A percentile compares a stretch with the other conserved stretches of the same genome.
These are phyloP conservation scores for Seriola rivoliana DNA, from an alignment of 2,113 vertebrate genomes.

Conservation along the genomic window DNA sequence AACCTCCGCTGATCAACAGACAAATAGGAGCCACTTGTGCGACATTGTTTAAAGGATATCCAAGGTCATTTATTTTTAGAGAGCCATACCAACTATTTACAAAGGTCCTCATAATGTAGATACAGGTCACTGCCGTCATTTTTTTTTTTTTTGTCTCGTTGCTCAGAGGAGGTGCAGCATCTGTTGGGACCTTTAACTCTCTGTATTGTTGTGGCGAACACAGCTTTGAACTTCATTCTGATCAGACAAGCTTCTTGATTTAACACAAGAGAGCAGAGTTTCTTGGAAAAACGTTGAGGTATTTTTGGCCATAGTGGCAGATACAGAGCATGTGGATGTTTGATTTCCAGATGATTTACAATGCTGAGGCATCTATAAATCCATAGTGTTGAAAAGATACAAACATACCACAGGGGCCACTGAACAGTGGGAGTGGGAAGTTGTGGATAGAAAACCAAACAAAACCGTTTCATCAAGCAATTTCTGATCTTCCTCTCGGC, in stretches of 20 bases:
- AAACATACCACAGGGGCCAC: slow-evolving; percentile 72
- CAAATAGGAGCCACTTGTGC: slow-evolving; percentile 73
- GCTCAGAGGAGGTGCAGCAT: slow-evolving; percentile 44
- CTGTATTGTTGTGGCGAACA: slow-evolving; percentile 48
- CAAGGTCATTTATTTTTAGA: slow-evolving; percentile 79
- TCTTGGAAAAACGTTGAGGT: slow-evolving; percentile 60
- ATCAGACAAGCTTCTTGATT: slow-evolving; percentile 70
- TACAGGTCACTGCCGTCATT: slow-evolving; percentile 49
- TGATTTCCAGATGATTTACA: slow-evolving; percentile 74
- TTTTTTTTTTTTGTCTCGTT: slow-evolving; percentile 26
- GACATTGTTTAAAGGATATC: slow-evolving; percentile 75
- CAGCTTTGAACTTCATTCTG: slow-evolving; percentile 62
- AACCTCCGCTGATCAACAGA: slow-evolving; percentile 58
- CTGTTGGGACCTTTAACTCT: slow-evolving; percentile 55
- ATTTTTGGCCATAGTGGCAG: slow-evolving; percentile 63
- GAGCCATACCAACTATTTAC: slow-evolving; percentile 68
- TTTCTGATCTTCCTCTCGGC: slow-evolving; percentile 60
- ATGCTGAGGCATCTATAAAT: slow-evolving; percentile 71
- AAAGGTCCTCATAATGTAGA: slow-evolving; percentile 68
- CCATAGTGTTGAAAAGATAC: slow-evolving; percentile 69
- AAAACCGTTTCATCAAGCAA: slow-evolving; percentile 64
- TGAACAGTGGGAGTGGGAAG: slow-evolving; percentile 70
- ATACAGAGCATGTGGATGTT: slow-evolving; percentile 58
- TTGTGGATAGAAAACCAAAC: slow-evolving; percentile 62
- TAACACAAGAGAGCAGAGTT: slow-evolving; percentile 62